Base-by-base conservation (phyloP, 2,113 vertebrate genomes). In the Phodopus roborovskii region DNA sequence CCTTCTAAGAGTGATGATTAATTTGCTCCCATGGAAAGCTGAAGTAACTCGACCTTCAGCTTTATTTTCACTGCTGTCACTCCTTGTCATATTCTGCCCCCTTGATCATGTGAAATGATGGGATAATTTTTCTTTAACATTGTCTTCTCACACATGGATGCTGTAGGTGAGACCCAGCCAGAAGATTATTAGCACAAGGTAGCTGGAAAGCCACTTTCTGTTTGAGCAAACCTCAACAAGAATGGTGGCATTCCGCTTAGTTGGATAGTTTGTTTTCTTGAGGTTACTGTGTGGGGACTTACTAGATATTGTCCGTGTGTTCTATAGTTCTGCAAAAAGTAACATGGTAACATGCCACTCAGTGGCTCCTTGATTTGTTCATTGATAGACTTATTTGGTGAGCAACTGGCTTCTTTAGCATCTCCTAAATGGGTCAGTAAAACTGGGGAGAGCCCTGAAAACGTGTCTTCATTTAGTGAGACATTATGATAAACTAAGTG, bases 391-490 rank as follows among this genome's bases (percentile, higher is more conserved):
- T 90, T 30, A 26, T 79, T 96, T 60, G 74, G 50, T 66, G 15
- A 79, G 24, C 28, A 50, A 22, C 42, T 90, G 64, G 28, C 42
- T n/a, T 85, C 16, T 11, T 90, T 70, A 39, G 42, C 42, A 88
- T 93, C 56, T 88, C 85, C 8, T 66, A 39, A 81, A 4, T 77
- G 90, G 95, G 39, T 45, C 62, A 58, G 82, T 89, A 42, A 33
- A 91, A 82, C 82, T 90, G 20, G 58, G 20, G 4, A 84, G 94
- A 90, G 30, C 77, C 53, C 62, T 78, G 83, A 86, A 94, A 77
- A 50, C 68, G 6, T 56, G 15, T 84, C 79, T 95, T 82, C 70
- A 20, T 71, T 28, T 88, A 39, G 85, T 92, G 56, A 83, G 74
- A 22, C 7, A 42, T 68, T 88, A 50, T 3, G 15, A 36, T 90